A percentile compares a stretch with the other conserved stretches of the same genome.
phyloP scores from a whole-genome alignment of 2,113 vertebrate genomes.

The Toxotes jaculatrix region DNA sequence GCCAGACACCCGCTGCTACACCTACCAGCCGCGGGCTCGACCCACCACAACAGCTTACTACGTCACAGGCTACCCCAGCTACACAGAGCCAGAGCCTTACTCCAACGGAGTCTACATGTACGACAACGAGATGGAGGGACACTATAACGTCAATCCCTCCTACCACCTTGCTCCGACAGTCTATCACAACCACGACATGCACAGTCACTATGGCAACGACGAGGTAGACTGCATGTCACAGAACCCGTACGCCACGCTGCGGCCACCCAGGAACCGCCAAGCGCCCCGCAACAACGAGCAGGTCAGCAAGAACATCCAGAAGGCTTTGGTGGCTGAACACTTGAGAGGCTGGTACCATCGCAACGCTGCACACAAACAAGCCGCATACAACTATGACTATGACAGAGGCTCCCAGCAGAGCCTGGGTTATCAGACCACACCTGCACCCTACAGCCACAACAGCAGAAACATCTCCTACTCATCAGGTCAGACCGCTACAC shows the following conservation, averaged over 20 bases:
- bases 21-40: slow-evolving; percentile 82
- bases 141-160: slow-evolving; percentile 92
- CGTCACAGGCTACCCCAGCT: slow-evolving; percentile 87
- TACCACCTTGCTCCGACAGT: slow-evolving; percentile 62
- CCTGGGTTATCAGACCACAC: slow-evolving; percentile 87
- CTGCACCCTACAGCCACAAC: slow-evolving; percentile 86
- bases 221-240: slow-evolving; percentile 87
- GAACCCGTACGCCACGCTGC: slow-evolving; percentile 91
- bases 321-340: slow-evolving; percentile 93
- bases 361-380: slow-evolving; percentile 88
- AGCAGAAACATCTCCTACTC: slow-evolving; percentile 86
- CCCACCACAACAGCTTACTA: slow-evolving; percentile 89
- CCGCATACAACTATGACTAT: slow-evolving; percentile 87
- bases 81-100: slow-evolving; percentile 84
- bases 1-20: slow-evolving; percentile 84
- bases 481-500: slow-evolving; percentile 65
- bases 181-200: slow-evolving; percentile 85
- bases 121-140: slow-evolving; percentile 92
- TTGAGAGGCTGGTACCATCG: slow-evolving; percentile 97
- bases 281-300: slow-evolving; percentile 84
- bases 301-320: slow-evolving; percentile 90
- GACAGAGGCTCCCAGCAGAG: slow-evolving; percentile 90
- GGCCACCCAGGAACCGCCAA: slow-evolving; percentile 87
- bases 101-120: slow-evolving; percentile 87
- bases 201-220: slow-evolving; percentile 85